phyloP scores from a whole-genome alignment of 2,797 vertebrate species.

The Pangasius krempfi region DNA sequence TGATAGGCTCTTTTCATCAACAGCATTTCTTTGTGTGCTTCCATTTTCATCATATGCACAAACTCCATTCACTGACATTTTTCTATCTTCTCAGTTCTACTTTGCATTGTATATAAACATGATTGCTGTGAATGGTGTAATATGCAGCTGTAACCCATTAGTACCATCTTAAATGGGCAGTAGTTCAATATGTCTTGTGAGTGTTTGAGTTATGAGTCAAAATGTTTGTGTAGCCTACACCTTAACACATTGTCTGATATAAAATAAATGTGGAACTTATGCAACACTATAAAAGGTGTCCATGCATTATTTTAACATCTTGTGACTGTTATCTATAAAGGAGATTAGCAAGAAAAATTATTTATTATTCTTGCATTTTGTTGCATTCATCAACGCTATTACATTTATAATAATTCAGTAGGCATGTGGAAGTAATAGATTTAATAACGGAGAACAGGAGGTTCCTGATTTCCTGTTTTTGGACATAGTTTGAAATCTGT shows the following conservation, averaged over 20 bases:
- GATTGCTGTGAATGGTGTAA: constrained; percentile 83
- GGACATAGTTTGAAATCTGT: not conserved
- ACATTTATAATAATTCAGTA: not conserved
- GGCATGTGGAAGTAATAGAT: not conserved
- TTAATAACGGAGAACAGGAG: not conserved
- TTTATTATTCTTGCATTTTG: not conserved
- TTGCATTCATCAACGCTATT: not conserved
- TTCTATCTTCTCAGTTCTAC: constrained; percentile 60
- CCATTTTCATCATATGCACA: constrained; percentile 68
- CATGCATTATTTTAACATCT: not conserved
- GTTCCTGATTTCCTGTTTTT: not conserved
- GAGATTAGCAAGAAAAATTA: not conserved
- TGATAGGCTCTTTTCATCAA: constrained; percentile 46
- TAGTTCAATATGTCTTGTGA: constrained; percentile 79
- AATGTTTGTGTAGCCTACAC: constrained; percentile 79
- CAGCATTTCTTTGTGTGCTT: constrained; percentile 70
- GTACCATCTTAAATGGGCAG: constrained; percentile 73
- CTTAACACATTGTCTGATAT: constrained; percentile 86
- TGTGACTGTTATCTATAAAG: not conserved
- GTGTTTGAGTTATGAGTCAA: constrained; percentile 81
- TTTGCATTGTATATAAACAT: constrained; percentile 87
- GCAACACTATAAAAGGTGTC: constrained; percentile 70
- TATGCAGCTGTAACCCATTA: constrained; percentile 74
- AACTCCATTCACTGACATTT: constrained; percentile 62
- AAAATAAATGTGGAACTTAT: constrained; percentile 95